phyloP scores from a whole-genome alignment of 2,888 invertebrate genomes.

The Notocelia uddmanniana region DNA sequence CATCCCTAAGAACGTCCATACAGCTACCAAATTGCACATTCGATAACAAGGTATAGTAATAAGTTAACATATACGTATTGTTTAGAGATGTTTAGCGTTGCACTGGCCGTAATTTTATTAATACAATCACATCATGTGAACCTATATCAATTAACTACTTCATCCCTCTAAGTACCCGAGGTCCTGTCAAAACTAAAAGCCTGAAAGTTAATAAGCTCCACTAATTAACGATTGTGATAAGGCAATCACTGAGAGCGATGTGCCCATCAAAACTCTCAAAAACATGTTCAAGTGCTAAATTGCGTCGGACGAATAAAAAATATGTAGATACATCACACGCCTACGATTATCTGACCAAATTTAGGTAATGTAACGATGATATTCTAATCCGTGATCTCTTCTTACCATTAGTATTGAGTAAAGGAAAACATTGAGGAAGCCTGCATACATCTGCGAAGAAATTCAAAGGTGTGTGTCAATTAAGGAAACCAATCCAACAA shows the following conservation, averaged over 20 bases:
- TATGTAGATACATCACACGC: slow-evolving; percentile 7
- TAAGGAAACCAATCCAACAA: not conserved
- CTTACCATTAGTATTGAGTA: no score
- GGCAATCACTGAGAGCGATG: slow-evolving; percentile 28
- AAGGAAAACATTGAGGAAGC: no score
- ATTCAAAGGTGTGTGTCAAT: no score
- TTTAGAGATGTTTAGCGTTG: no score
- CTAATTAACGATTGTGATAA: slow-evolving; percentile 41
- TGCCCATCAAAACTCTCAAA: slow-evolving; percentile 35
- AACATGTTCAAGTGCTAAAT: slow-evolving; percentile 37
- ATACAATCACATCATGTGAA: not conserved
- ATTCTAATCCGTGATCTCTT: no score
- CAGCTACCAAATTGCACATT: no score
- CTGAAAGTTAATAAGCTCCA: slow-evolving; percentile 40
- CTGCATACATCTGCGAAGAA: no score
- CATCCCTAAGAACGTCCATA: no score
- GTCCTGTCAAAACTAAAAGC: slow-evolving; percentile 38
- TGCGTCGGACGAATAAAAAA: slow-evolving; percentile 3
- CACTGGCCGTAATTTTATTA: no score
- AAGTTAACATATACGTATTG: no score
- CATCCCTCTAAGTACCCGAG: not conserved
- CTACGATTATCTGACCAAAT: not conserved
- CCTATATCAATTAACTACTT: not conserved
- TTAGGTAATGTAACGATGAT: not conserved
- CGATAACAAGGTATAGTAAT: no score